Evolutionary conservation across 2,888 invertebrate genomes (phyloP).

Genomic region (Isoperla grammatica): DNA sequence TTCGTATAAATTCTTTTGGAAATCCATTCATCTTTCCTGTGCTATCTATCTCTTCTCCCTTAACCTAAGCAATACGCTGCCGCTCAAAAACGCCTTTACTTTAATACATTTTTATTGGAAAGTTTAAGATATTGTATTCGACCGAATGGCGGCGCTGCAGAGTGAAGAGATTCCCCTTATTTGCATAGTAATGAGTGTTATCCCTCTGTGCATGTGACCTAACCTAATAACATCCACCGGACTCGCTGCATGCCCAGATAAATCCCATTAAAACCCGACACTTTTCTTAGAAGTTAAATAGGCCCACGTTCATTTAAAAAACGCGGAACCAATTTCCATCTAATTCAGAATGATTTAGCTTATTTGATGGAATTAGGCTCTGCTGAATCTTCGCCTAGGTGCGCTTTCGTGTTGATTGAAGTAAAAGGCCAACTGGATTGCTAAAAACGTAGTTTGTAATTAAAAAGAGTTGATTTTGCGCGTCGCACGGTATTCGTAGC

Average conservation of each 20-base stretch:
- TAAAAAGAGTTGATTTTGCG: slow-evolving; percentile 10
- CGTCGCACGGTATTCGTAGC: background rate
- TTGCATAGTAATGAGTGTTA: no score
- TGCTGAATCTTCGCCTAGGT: background rate
- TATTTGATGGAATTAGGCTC: no score
- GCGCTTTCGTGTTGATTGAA: slow-evolving; percentile 8
- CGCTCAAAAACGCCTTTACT: background rate
- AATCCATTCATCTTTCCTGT: background rate
- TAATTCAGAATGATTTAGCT: no score
- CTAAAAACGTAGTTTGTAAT: slow-evolving; percentile 2
- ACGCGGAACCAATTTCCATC: no score
- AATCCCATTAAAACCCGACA: no score
- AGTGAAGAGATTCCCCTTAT: no score
- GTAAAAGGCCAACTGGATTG: slow-evolving; percentile 12
- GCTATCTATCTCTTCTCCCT: background rate
- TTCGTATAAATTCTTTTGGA: background rate
- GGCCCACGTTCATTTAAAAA: no score
- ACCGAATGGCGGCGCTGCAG: no score
- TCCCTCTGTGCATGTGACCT: no score
- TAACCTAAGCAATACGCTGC: background rate
- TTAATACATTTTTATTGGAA: background rate
- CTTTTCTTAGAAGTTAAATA: no score
- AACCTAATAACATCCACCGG: no score
- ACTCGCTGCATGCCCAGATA: no score
- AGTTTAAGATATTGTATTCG: background rate